Percentiles rank a stretch among this genome's conserved stretches.
Evolutionary conservation across 2,888 invertebrate genomes (phyloP).

Genomic region (Schizaphis graminum): DNA sequence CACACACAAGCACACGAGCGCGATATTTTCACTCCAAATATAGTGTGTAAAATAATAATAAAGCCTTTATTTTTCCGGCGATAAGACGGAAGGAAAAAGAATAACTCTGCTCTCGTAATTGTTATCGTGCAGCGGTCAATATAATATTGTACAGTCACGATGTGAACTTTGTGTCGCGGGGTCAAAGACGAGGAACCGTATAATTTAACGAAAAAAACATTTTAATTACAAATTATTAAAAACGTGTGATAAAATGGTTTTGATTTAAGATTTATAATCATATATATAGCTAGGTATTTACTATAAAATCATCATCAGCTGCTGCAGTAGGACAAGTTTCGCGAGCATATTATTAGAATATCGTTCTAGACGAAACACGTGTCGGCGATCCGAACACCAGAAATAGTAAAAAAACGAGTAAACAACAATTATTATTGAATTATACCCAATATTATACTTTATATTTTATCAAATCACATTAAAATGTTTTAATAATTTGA

Average conservation of each 20-base stretch:
- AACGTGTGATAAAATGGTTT: conserved; percentile 21
- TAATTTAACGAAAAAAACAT: conserved; percentile 30
- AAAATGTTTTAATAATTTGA: background rate
- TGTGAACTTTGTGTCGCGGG: background rate
- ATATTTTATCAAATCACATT: background rate
- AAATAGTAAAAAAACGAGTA: background rate
- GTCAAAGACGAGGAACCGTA: conserved; percentile 33
- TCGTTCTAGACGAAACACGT: background rate
- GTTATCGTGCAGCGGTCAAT: conserved; percentile 50
- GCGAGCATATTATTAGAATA: background rate
- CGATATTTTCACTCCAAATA: background rate
- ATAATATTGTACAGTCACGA: background rate
- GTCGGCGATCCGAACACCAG: background rate
- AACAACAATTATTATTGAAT: background rate
- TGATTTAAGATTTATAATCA: background rate
- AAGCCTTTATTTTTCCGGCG: background rate
- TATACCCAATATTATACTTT: background rate
- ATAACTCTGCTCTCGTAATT: background rate
- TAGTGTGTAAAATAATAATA: background rate
- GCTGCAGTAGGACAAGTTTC: background rate
- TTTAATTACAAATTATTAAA: conserved; percentile 17
- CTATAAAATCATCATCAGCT: background rate
- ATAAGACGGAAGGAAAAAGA: conserved; percentile 7
- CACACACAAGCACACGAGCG: background rate
- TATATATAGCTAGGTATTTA: background rate